Evolutionary conservation across 2,113 vertebrate genomes (phyloP).

Genomic region (Datnioides undecimradiatus): DNA sequence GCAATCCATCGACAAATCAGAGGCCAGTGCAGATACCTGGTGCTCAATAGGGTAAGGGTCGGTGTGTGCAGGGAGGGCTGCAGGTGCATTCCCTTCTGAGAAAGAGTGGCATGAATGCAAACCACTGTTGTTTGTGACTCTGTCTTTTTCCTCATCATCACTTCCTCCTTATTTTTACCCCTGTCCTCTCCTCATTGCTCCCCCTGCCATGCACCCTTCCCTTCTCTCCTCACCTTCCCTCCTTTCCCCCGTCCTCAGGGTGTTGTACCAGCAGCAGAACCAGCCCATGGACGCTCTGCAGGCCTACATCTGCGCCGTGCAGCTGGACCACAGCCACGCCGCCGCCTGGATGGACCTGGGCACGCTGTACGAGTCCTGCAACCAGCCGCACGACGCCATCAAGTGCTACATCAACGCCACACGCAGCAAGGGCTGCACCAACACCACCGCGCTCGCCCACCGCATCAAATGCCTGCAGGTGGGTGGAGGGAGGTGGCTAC

Average conservation of each 20-base stretch:
- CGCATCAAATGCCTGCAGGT: constrained; percentile 99
- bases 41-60: constrained; percentile 99
- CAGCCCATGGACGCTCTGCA: constrained; percentile 99
- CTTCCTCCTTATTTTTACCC: neutral
- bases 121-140: too few relatives aligned
- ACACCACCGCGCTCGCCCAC: constrained; percentile 94
- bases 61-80: neutral
- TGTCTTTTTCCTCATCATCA: too few relatives aligned
- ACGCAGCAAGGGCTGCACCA: constrained; percentile 98
- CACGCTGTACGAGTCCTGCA: constrained; percentile 99
- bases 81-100: neutral
- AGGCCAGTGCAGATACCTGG: constrained; percentile 99
- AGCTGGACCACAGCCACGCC: constrained; percentile 99
- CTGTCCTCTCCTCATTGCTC: neutral
- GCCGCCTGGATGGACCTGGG: constrained; percentile 99
- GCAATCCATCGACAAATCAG: constrained; percentile 99
- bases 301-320: constrained; percentile 99
- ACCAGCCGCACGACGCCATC: constrained; percentile 99
- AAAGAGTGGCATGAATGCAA: neutral
- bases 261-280: constrained; percentile 99
- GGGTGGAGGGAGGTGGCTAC: constrained; percentile 70
- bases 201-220: neutral
- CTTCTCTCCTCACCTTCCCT: neutral
- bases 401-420: constrained; percentile 99
- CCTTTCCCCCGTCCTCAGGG: constrained; percentile 80